phyloP scores from a whole-genome alignment of 2,113 vertebrate species.

The Ptyas mucosa region DNA sequence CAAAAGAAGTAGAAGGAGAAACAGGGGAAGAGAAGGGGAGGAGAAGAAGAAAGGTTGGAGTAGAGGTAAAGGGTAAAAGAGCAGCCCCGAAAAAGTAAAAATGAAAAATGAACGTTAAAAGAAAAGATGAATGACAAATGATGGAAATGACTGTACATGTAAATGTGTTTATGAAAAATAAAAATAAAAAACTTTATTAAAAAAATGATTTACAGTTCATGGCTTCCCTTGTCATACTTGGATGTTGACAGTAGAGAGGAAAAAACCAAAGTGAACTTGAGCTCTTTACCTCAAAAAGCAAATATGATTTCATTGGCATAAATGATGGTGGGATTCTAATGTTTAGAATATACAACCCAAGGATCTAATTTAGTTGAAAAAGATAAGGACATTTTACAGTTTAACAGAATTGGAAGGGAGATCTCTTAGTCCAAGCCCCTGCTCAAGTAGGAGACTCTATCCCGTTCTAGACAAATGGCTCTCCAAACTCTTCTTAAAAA shows the following conservation, averaged over 20 bases:
- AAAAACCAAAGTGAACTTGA: background rate
- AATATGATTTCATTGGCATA: background rate
- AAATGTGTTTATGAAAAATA: too few relatives aligned
- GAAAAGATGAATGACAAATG: too few relatives aligned
- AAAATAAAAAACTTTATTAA: background rate
- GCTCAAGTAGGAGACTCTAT: background rate
- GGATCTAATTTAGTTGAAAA: background rate
- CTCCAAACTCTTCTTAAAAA: background rate
- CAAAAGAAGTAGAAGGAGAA: too few relatives aligned
- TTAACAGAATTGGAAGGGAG: background rate
- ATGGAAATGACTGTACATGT: too few relatives aligned
- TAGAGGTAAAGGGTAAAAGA: too few relatives aligned
- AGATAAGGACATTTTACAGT: background rate
- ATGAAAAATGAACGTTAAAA: too few relatives aligned
- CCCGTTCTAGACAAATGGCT: background rate
- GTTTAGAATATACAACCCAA: background rate
- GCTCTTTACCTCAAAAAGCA: background rate
- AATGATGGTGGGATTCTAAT: background rate
- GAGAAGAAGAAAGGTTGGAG: too few relatives aligned
- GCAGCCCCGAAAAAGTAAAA: too few relatives aligned
- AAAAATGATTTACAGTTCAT: background rate
- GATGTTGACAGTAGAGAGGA: background rate
- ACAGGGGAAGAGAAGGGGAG: too few relatives aligned
- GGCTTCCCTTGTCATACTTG: background rate
- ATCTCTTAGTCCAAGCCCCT: background rate